These are phyloP conservation scores for Hirtodrosophila trivittata DNA, from an alignment of 2,888 invertebrate species.

Conservation along the genomic window DNA sequence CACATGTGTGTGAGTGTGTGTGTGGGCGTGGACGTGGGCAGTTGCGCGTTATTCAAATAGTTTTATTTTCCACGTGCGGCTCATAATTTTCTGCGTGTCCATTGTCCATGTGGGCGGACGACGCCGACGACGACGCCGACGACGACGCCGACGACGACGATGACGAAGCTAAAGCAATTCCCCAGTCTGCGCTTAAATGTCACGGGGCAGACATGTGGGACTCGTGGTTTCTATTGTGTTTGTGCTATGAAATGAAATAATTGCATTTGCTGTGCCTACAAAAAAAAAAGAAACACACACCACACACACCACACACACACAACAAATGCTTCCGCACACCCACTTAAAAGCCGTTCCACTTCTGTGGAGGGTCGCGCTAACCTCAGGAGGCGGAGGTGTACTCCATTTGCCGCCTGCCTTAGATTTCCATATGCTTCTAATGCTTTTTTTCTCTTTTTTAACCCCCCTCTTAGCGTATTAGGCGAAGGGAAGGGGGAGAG, in stretches of 20 bases:
- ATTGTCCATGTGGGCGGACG: conserved; percentile 48
- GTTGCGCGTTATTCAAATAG: conserved; percentile 74
- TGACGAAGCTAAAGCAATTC: conserved; percentile 46
- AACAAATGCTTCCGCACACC: not conserved
- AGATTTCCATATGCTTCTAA: no score
- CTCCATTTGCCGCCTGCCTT: conserved; percentile 15
- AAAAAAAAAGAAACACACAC: conserved; percentile 23
- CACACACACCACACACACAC: conserved; percentile 6
- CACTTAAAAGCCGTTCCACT: conserved; percentile 14
- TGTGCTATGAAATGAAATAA: conserved; percentile 65
- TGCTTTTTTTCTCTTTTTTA: no score
- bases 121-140: conserved; percentile 25
- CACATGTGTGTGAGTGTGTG: conserved; percentile 24
- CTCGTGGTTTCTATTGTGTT: conserved; percentile 37
- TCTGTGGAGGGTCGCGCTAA: not conserved
- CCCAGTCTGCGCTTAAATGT: conserved; percentile 51
- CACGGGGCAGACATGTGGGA: conserved; percentile 39
- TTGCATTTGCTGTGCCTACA: conserved; percentile 72
- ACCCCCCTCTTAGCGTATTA: no score
- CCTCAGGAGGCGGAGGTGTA: not conserved
- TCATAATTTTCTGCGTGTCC: conserved; percentile 56
- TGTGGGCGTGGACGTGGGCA: conserved; percentile 12
- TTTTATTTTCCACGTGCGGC: conserved; percentile 64
- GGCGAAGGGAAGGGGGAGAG: no score
- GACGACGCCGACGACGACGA: conserved; percentile 35